These are phyloP conservation scores for Drosophila bunnanda DNA, from an alignment of 2,888 invertebrate species.

Conservation along the genomic window DNA sequence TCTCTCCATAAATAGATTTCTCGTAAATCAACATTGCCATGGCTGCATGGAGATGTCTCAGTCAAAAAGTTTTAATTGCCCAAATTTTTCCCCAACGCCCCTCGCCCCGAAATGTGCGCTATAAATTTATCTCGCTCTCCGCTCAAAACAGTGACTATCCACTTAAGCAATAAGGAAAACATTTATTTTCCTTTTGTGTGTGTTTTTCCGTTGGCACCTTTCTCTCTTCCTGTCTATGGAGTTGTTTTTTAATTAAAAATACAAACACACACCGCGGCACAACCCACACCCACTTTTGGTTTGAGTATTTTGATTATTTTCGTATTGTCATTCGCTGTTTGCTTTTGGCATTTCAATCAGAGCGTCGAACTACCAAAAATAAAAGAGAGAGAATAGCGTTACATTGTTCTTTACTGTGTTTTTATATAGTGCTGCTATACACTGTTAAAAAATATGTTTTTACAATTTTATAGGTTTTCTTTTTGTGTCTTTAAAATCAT, in stretches of 20 bases:
- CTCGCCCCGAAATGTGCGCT: conserved; percentile 15
- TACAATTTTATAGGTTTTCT: no score
- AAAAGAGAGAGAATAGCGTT: conserved; percentile 1
- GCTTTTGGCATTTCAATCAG: conserved; percentile 71
- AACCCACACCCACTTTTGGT: not conserved
- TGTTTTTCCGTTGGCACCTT: conserved; percentile 15
- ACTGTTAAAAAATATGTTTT: not conserved
- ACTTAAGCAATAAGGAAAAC: conserved; percentile 40
- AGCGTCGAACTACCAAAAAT: conserved; percentile 12
- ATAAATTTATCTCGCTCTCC: conserved; percentile 33
- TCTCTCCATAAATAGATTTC: conserved; percentile 29
- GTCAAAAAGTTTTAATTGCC: conserved; percentile 48
- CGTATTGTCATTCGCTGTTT: conserved; percentile 54
- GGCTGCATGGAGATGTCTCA: conserved; percentile 3
- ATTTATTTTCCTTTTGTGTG: conserved; percentile 22
- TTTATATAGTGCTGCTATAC: not conserved
- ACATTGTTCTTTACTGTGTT: no score
- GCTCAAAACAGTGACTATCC: not conserved
- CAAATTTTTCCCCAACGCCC: conserved; percentile 13
- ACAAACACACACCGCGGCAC: conserved; percentile 7
- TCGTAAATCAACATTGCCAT: conserved; percentile 27
- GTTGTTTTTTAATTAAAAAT: conserved; percentile 47
- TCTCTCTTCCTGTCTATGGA: conserved; percentile 1
- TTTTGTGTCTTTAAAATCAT: no score
- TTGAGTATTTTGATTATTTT: conserved; percentile 40